Evolutionary conservation across 1,140 invertebrate genomes (phyloP).

Genomic region (Brachionus calyciflorus): DNA sequence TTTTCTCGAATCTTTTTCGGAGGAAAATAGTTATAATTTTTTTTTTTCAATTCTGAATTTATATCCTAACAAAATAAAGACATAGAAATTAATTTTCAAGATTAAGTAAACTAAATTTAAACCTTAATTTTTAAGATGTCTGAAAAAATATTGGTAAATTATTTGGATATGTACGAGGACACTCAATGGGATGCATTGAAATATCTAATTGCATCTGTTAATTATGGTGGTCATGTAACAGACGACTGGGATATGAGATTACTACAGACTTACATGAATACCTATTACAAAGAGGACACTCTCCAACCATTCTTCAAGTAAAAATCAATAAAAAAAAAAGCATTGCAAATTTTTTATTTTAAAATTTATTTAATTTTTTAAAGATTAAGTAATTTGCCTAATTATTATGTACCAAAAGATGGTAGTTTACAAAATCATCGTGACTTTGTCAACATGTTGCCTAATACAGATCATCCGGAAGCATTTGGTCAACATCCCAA

Average conservation of each 20-base stretch:
- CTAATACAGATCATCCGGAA: constrained; percentile 74
- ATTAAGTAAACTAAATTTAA: too few relatives aligned
- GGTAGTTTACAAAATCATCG: constrained; percentile 74
- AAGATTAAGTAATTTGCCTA: constrained; percentile 9
- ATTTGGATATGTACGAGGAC: constrained; percentile 73
- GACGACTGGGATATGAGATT: constrained; percentile 60
- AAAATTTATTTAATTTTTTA: constrained; percentile 27
- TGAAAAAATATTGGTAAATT: constrained; percentile 74
- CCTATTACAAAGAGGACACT: constrained; percentile 65
- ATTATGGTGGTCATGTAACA: constrained; percentile 63
- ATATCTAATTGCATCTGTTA: constrained; percentile 62
- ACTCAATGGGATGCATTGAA: constrained; percentile 64
- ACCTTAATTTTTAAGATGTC: constrained; percentile 67
- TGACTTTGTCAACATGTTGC: constrained; percentile 70
- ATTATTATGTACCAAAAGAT: constrained; percentile 74
- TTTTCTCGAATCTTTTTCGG: too few relatives aligned
- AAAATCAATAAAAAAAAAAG: not conserved
- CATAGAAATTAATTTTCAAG: too few relatives aligned
- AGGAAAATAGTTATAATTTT: too few relatives aligned
- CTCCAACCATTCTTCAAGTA: constrained; percentile 69
- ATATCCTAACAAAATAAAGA: too few relatives aligned
- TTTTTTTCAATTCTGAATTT: too few relatives aligned
- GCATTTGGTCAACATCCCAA: constrained; percentile 67
- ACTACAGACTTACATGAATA: constrained; percentile 74
- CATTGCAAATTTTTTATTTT: not conserved